A percentile compares a stretch with the other conserved stretches of the same genome.
Evolutionary conservation across 2,888 invertebrate species (phyloP).

Genomic region (Leptopilina myrica): DNA sequence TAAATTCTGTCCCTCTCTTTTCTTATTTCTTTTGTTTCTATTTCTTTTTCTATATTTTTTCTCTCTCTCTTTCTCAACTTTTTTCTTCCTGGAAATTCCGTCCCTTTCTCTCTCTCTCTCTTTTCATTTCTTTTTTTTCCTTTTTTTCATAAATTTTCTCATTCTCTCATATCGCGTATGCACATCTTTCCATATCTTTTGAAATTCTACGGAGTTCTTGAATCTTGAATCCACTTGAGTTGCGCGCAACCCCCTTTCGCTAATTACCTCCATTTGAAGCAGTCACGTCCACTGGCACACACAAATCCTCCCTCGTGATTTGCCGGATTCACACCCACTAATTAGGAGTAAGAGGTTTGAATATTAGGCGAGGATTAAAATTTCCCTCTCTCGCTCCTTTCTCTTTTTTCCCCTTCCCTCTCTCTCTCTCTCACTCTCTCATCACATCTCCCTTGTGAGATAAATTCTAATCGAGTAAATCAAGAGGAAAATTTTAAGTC

Average conservation of each 20-base stretch:
- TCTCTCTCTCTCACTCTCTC: background rate
- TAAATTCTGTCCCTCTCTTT: no score
- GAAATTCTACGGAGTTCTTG: slow-evolving; percentile 23
- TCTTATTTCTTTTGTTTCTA: no score
- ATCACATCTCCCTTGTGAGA: background rate
- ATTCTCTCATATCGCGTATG: background rate
- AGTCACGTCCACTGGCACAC: slow-evolving; percentile 23
- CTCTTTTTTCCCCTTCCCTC: no score
- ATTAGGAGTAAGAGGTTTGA: slow-evolving; percentile 35
- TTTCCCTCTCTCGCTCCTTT: background rate
- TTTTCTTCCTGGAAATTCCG: no score
- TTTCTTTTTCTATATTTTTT: no score
- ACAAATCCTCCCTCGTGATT: slow-evolving; percentile 37
- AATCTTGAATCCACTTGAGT: slow-evolving; percentile 28
- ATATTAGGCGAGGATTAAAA: slow-evolving; percentile 37
- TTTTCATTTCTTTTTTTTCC: no score
- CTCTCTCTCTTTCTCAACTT: no score
- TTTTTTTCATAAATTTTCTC: no score
- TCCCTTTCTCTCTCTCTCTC: background rate
- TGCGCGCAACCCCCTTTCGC: slow-evolving; percentile 25
- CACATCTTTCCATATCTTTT: background rate
- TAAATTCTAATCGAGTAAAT: slow-evolving; percentile 18
- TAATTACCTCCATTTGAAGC: slow-evolving; percentile 37
- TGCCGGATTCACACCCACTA: slow-evolving; percentile 40
- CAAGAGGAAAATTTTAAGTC: background rate